Evolutionary conservation across 2,888 invertebrate species (phyloP).

Genomic region (Lomographa bimaculata): DNA sequence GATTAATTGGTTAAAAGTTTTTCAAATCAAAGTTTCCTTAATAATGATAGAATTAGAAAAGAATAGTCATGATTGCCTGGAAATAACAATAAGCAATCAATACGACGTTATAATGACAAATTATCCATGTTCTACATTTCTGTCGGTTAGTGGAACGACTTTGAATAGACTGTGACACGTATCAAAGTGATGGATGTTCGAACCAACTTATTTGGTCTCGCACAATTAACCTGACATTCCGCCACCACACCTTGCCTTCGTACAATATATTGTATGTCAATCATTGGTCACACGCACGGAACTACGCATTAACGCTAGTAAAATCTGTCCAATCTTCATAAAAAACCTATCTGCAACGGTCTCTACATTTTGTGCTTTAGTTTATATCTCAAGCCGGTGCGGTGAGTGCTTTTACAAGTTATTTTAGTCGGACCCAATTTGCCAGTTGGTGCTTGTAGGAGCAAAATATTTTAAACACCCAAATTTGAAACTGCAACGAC

Average conservation of each 20-base stretch:
- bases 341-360: slow-evolving; percentile 1
- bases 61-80: slow-evolving; percentile 3
- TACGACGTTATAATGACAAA: slow-evolving; percentile 54
- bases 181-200: slow-evolving; percentile 64
- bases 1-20: not conserved
- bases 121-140: slow-evolving; percentile 61
- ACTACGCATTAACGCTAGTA: slow-evolving; percentile 50
- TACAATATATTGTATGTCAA: slow-evolving; percentile 75
- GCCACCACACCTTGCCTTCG: slow-evolving; percentile 69
- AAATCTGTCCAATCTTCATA: slow-evolving; percentile 24
- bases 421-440: slow-evolving; percentile 9
- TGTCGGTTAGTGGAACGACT: slow-evolving; percentile 55
- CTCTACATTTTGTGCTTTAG: slow-evolving; percentile 4
- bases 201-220: slow-evolving; percentile 62
- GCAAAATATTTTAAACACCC: too few species aligned
- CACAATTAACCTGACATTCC: slow-evolving; percentile 67
- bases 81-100: slow-evolving; percentile 26
- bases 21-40: slow-evolving; percentile 1
- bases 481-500: too few species aligned
- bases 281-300: slow-evolving; percentile 61
- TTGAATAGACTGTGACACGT: slow-evolving; percentile 60
- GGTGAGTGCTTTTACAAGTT: slow-evolving; percentile 1
- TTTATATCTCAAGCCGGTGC: slow-evolving; percentile 4
- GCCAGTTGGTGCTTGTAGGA: not conserved
- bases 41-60: not conserved